Evolutionary conservation across 2,888 invertebrate genomes (phyloP), one percentile per base, ranked within the genome.

Genomic region (Cosmia pyralina): DNA sequence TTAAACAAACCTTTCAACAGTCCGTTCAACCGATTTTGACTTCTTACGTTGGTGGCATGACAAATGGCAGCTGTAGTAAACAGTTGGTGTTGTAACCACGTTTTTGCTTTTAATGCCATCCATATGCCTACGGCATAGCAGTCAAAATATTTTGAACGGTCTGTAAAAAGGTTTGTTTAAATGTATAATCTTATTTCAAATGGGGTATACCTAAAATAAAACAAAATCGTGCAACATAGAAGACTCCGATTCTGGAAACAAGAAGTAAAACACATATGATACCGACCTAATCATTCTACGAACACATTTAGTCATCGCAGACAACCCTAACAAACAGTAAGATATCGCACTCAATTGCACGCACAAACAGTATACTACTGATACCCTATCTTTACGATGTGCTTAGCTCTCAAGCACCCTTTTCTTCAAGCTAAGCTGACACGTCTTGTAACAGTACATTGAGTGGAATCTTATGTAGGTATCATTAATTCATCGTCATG

Each of bases 381-480:
- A 76, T 80, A 82, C 13, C 15, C 34, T 83, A 82, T 82, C 84
- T 82, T 82, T 83, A 83, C 46, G 48, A 77, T 65, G 15, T 22
- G 65, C 48, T 69, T n/a, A 72, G 50, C n/a, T 76, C 52, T 76
- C 41, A 74, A 83, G 79, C 71, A 85, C 75, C 58, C 55, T 65
- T 62, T 66, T 57, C 52, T 66, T 57, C 52, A 52, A 38, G n/a
- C 66, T 83, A 79, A 85, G 72, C 79, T 68, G 58, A 41, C 19
- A 78, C 28, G 28, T 28, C 77, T 82, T 55, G 50, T 64, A 66
- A 52, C 46, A 63, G 6, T 64, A 66, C n/a, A 69, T 50, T 41
- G 60, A 34, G 19, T 68, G 52, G 4, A 38, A 28, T 28, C 28
- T 46, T 11, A 11, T 38, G 34, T 17, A 76, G 2, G 17, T 19